phyloP scores from a whole-genome alignment of 2,797 vertebrate species.

The Centropyge bicolor region DNA sequence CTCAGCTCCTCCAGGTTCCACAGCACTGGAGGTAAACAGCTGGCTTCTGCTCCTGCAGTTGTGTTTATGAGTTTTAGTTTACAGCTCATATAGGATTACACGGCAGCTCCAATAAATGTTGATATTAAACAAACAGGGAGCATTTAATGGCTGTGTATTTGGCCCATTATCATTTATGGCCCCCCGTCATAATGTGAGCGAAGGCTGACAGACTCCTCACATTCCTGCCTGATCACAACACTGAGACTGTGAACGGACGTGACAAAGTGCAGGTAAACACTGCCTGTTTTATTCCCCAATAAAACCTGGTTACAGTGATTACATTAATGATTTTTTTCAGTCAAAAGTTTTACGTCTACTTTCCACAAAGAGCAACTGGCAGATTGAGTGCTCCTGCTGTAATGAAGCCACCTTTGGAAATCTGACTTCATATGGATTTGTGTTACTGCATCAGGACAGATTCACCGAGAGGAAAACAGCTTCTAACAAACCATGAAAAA shows the following conservation, averaged over 20 bases:
- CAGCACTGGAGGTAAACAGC: conserved; percentile 24
- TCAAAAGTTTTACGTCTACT: conserved; percentile 11
- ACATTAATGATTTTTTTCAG: conserved; percentile 7
- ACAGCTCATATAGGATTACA: conserved; percentile 50
- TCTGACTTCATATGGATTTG: neutral
- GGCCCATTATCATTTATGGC: conserved; percentile 34
- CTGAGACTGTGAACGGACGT: neutral
- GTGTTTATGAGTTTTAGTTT: conserved; percentile 50
- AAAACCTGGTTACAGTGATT: conserved; percentile 31
- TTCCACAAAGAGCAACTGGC: conserved; percentile 37
- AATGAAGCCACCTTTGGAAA: conserved; percentile 21
- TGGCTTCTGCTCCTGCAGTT: conserved; percentile 26
- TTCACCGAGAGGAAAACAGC: neutral
- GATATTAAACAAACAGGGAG: conserved; percentile 43
- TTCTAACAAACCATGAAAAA: neutral
- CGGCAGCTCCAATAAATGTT: conserved; percentile 30
- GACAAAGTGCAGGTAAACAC: conserved; percentile 45
- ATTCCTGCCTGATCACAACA: conserved; percentile 26
- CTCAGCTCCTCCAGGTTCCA: neutral
- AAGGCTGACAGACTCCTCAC: conserved; percentile 21
- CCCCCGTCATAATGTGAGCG: conserved; percentile 15
- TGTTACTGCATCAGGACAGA: neutral
- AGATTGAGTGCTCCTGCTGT: conserved; percentile 5
- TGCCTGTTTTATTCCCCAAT: conserved; percentile 28
- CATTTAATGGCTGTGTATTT: conserved; percentile 19